phyloP scores from a whole-genome alignment of 2,113 vertebrate genomes.

The Odontesthes bonariensis region DNA sequence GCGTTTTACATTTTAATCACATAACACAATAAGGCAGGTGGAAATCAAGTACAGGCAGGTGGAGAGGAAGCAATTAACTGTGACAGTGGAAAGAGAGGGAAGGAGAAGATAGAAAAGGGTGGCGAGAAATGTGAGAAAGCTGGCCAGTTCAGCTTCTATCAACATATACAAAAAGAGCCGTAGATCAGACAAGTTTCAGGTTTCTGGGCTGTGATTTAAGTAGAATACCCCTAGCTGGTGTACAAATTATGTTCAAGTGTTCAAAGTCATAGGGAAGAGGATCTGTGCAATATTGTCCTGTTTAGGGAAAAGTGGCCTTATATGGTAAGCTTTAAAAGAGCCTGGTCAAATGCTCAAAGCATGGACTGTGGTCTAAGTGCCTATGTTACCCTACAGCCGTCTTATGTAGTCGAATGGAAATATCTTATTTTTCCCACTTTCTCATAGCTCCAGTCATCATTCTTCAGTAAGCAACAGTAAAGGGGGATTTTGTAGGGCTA shows the following conservation, averaged over 20 bases:
- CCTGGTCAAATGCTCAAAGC: not conserved
- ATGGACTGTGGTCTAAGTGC: not conserved
- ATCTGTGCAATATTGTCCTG: conserved; percentile 38
- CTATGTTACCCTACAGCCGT: too few species aligned
- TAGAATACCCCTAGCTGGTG: conserved; percentile 24
- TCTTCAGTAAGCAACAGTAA: conserved; percentile 58
- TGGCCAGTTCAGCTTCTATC: conserved; percentile 31
- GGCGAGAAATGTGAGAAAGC: not conserved
- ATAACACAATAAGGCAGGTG: conserved; percentile 75
- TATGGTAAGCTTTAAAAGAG: conserved; percentile 31
- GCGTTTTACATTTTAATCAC: conserved; percentile 82
- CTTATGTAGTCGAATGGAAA: conserved; percentile 56
- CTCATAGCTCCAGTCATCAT: conserved; percentile 53
- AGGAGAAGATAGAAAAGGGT: conserved; percentile 5
- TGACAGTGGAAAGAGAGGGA: conserved; percentile 27
- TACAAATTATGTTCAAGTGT: conserved; percentile 55
- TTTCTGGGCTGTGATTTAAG: conserved; percentile 34
- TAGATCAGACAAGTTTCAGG: conserved; percentile 30
- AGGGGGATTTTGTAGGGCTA: conserved; percentile 25
- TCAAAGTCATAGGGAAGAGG: conserved; percentile 42
- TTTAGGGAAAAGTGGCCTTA: conserved; percentile 31
- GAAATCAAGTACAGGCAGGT: conserved; percentile 63
- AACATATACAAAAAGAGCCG: conserved; percentile 1
- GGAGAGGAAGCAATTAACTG: conserved; percentile 64
- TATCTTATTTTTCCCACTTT: conserved; percentile 57